Base-by-base conservation (phyloP, 2,888 invertebrate genomes). In the Leptinotarsa peninsularis region DNA sequence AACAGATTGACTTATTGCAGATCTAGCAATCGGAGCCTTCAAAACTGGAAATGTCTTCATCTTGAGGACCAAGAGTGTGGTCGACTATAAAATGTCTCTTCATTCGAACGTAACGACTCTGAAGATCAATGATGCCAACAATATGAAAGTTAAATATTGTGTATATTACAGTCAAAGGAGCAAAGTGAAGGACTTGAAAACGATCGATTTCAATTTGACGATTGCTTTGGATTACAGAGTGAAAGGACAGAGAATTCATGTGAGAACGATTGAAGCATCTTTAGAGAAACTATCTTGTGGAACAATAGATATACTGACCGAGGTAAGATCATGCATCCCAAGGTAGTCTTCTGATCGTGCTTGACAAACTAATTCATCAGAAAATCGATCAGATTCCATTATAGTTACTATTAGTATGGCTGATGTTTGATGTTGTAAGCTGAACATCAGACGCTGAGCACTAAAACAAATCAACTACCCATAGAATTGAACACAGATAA, bases 21-120 rank as follows among this genome's bases (percentile, higher is more conserved):
- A 93, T 87, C 76, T 93, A 69, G 91, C 91, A 0, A 87, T 93
- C 17, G 93, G 93, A 1, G 91, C 93, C 0, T 90, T 90, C 75
- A 86, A 87, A 21, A 91, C 92, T 4, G 89, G 88, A 17, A 89
- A 90, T 74, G 91, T 89, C 0, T 91, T 92, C 14, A 73, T 93
- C 4, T 89, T 92, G 23, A 85, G 88, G 77, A 84, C 88, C 10
- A 84, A 84, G 72, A 89, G 89, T 2, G 84, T 89, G 1, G 83
- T 89, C 18, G 81, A 82, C 66, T 81, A 83, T 78, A 1, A 66
- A 27, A 71, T 81, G 14, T 14, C 27, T 23, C 60, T 82, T 50
- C 72, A 71, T 49, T 18, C 82, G 2, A 79, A 79, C 56, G 71
- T 79, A 10, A 70, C 79, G 4, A 33, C 15, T 7, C 23, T 70